phyloP scores from a whole-genome alignment of 2,113 vertebrate genomes.

The Erythrolamprus reginae region DNA sequence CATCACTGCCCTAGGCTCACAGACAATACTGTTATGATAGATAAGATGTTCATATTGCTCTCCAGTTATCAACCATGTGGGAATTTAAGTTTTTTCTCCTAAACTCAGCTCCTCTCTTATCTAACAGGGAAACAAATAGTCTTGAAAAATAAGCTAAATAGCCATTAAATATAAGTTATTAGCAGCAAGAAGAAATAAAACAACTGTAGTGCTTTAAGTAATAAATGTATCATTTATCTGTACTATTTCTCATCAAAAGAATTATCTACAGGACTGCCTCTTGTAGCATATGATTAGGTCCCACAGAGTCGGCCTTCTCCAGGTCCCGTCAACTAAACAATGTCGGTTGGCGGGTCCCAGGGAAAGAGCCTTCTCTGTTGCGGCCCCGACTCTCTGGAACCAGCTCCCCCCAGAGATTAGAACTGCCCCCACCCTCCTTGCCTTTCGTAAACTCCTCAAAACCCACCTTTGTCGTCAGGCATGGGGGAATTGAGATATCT shows the following conservation, averaged over 20 bases:
- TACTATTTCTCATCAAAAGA: not conserved
- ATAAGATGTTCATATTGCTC: not conserved
- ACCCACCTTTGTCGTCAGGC: too few relatives aligned
- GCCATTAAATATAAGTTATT: not conserved
- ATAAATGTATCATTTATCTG: not conserved
- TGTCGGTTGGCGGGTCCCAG: too few relatives aligned
- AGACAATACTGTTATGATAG: not conserved
- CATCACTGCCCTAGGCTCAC: not conserved
- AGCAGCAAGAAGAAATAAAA: not conserved
- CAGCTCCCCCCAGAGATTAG: too few relatives aligned
- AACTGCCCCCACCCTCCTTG: too few relatives aligned
- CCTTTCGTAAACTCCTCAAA: too few relatives aligned
- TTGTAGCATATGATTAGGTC: too few relatives aligned
- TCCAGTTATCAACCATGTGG: not conserved
- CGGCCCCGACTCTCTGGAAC: too few relatives aligned
- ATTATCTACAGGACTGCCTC: too few relatives aligned
- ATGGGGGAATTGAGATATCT: too few relatives aligned
- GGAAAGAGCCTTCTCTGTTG: too few relatives aligned
- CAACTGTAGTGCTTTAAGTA: not conserved
- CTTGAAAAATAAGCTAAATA: not conserved
- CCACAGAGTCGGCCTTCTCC: too few relatives aligned
- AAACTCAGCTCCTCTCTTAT: not conserved
- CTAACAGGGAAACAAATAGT: not conserved
- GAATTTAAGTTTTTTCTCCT: not conserved
- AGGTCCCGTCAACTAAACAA: too few relatives aligned